Evolutionary conservation across 1,140 invertebrate species (phyloP).

Genomic region (Brachionus calyciflorus): DNA sequence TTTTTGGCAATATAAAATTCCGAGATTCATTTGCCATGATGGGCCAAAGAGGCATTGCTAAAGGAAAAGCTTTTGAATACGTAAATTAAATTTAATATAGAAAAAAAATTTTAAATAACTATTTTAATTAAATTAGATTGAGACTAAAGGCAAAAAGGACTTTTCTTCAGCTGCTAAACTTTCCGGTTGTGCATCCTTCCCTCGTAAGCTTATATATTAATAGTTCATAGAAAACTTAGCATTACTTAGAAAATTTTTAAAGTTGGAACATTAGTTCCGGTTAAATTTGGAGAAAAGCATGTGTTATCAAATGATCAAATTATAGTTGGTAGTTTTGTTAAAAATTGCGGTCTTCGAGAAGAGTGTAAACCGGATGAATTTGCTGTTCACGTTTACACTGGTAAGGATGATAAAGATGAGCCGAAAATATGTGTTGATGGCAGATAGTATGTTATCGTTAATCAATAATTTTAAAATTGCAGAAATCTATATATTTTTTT

Average conservation of each 20-base stretch:
- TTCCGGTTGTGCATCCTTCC: conserved; percentile 34
- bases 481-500: not conserved
- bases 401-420: conserved; percentile 59
- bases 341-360: conserved; percentile 61
- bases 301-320: conserved; percentile 50
- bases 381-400: conserved; percentile 62
- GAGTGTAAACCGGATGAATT: conserved; percentile 57
- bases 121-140: not conserved
- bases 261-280: conserved; percentile 39
- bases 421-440: conserved; percentile 63
- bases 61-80: conserved; percentile 64
- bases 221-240: not conserved
- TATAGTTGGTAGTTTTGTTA: conserved; percentile 52
- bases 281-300: conserved; percentile 44
- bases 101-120: not conserved
- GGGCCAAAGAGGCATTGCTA: conserved; percentile 63
- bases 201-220: not conserved
- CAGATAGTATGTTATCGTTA: conserved; percentile 58
- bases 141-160: conserved; percentile 40
- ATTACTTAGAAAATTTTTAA: not conserved
- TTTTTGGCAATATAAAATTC: conserved; percentile 62
- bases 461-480: not conserved
- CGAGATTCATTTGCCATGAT: conserved; percentile 64
- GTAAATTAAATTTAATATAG: conserved; percentile 51
- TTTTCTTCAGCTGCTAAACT: conserved; percentile 26